Conservation (phyloP, 2,113 vertebrate genomes). For the Dipodomys stephensi region DNA sequence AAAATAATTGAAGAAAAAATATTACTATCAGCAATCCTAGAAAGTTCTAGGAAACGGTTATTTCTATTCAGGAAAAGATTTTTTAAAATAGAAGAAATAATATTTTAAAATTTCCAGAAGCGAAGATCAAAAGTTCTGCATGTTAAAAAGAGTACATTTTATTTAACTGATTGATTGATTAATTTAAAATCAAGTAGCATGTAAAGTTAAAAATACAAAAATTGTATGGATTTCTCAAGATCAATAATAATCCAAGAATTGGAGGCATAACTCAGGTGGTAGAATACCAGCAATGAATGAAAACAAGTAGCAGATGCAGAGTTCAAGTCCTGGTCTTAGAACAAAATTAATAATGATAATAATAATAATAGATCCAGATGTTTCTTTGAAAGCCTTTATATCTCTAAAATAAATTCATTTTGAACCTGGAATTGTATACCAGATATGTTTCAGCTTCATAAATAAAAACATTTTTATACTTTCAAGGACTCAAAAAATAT, state of each 20-base stretch:
- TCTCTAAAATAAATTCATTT: conserved; percentile 16
- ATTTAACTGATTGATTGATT: neutral
- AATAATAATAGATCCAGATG: neutral
- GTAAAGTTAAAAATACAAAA: conserved; percentile 5
- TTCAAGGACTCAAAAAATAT: neutral
- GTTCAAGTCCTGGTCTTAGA: too few species aligned
- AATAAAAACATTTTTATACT: neutral
- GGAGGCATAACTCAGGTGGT: too few species aligned
- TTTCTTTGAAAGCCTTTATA: neutral
- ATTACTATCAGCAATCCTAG: neutral
- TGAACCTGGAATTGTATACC: neutral
- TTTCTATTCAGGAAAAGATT: neutral
- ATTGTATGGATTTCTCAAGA: neutral
- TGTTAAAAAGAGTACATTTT: neutral
- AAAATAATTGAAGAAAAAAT: neutral
- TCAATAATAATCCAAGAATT: neutral
- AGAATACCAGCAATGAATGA: too few species aligned
- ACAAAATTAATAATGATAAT: too few species aligned
- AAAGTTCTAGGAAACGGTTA: neutral
- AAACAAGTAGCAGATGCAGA: too few species aligned
- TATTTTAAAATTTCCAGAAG: neutral
- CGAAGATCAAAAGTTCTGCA: neutral
- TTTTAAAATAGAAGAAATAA: neutral
- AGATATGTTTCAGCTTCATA: neutral
- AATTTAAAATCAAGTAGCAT: neutral